A percentile compares a stretch with the other conserved stretches of the same genome.
Conservation (phyloP, 2,797 vertebrate genomes). For the Crossoptilon crossoptilon region DNA sequence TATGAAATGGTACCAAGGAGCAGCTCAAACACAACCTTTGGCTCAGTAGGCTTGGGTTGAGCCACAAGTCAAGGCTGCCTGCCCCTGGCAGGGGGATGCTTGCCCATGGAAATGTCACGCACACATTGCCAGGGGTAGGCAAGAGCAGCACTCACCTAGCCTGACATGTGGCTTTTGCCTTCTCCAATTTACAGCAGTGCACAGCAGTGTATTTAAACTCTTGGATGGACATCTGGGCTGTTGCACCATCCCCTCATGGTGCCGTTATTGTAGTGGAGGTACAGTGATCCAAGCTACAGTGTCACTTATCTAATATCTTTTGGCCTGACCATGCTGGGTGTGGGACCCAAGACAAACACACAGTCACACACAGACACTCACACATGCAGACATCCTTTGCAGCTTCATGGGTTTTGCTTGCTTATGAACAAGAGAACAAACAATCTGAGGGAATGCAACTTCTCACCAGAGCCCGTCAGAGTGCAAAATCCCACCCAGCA, state of each 20-base stretch:
- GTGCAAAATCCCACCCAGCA: background rate
- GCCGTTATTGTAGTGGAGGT: background rate
- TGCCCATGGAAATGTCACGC: background rate
- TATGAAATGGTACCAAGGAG: background rate
- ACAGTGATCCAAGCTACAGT: background rate
- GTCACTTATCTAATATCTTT: background rate
- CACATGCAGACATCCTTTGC: background rate
- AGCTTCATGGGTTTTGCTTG: constrained; percentile 21
- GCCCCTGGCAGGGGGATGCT: background rate
- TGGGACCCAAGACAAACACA: constrained; percentile 5
- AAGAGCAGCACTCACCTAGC: background rate
- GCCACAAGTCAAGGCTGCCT: background rate
- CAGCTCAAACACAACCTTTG: background rate
- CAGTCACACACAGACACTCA: background rate
- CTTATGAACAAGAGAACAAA: constrained; percentile 35
- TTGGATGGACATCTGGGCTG: background rate
- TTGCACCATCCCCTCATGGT: rapidly evolving
- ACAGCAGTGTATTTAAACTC: background rate
- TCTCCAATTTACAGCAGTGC: background rate
- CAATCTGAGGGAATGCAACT: constrained; percentile 13
- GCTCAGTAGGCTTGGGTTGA: background rate
- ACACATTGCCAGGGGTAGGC: background rate
- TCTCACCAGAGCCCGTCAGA: background rate
- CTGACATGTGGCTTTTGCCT: background rate
- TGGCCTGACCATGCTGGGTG: background rate